phyloP scores from a whole-genome alignment of 2,113 vertebrate species.

The Hirundichthys speculiger region DNA sequence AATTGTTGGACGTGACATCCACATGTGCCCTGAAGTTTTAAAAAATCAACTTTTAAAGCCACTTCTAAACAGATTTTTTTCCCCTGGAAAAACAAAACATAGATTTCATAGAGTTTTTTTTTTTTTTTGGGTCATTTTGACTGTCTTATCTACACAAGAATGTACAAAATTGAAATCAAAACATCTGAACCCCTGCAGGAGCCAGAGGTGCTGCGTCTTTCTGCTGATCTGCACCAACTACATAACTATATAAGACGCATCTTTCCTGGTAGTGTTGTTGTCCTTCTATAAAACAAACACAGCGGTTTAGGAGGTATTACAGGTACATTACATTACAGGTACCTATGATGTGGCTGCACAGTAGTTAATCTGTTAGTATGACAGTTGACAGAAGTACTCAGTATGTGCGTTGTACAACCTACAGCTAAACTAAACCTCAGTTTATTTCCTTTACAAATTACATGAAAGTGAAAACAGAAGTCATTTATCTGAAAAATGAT shows the following conservation, averaged over 20 bases:
- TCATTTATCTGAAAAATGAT: too few species aligned
- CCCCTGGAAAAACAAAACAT: neutral
- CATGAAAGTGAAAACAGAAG: too few species aligned
- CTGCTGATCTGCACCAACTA: neutral
- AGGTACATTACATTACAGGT: too few species aligned
- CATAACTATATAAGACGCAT: neutral
- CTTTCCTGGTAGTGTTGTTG: neutral
- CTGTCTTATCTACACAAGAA: too few species aligned
- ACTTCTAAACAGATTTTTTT: neutral
- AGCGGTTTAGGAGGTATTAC: neutral
- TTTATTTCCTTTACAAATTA: neutral
- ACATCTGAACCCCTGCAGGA: neutral
- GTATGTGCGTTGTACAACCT: neutral
- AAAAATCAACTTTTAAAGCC: conserved; percentile 4
- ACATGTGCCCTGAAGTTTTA: neutral
- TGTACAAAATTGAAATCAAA: neutral
- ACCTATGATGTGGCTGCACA: neutral
- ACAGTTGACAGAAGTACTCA: neutral
- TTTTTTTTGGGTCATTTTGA: too few species aligned
- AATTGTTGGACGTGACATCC: neutral
- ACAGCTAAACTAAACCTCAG: neutral
- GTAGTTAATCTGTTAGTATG: neutral
- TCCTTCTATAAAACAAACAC: neutral
- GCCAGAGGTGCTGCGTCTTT: neutral
- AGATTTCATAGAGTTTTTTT: neutral